Evolutionary conservation across 2,113 vertebrate genomes (phyloP), one percentile per base, ranked within the genome.

Genomic region (Coracopsis vasa): DNA sequence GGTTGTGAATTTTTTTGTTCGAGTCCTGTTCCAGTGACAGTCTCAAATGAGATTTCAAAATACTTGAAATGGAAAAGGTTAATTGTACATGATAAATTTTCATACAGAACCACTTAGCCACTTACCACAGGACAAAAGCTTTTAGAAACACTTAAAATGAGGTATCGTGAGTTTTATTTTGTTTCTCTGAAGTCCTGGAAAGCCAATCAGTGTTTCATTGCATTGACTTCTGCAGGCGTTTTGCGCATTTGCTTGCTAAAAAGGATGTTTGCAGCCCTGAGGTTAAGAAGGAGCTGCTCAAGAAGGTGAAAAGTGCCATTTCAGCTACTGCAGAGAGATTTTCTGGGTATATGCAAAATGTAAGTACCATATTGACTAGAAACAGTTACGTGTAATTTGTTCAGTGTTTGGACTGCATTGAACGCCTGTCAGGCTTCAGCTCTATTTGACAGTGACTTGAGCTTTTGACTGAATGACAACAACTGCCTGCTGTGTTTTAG

Each of bases 281-380:
- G 94, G 98, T 98, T 35, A 99, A 99, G 97, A 99, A 99, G 87
- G 99, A 99, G 90, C 97, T 99, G 41, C 97, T 99, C 86, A 99
- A 99, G 92, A 99, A 98, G 95, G 99, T 99, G 82, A 99, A 99
- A 98, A 99, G 98, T 95, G 99, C 99, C 37, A 99, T 99, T 97
- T 99, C 99, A 47, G 98, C 99, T 86, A 99, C 99, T 13, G 99
- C 99, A 27, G 99, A 99, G 97, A 98, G 99, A 42, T 99, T 99
- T 97, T 99, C 99, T 93, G 99, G 99, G 64, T 99, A 99, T 96
- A 99, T 99, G 98, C 99, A 99, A 95, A 99, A 99, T 29, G 99
- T 99, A 97, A 99, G 99, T 97, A 86, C 37, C 77, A 6, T 56
- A 8, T 58, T 62, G 39, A 67, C 53, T 79, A 83, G 58, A 83